Evolutionary conservation across 23 tunicate genomes (phyloP).

Genomic region (Trididemnum miniatum): DNA sequence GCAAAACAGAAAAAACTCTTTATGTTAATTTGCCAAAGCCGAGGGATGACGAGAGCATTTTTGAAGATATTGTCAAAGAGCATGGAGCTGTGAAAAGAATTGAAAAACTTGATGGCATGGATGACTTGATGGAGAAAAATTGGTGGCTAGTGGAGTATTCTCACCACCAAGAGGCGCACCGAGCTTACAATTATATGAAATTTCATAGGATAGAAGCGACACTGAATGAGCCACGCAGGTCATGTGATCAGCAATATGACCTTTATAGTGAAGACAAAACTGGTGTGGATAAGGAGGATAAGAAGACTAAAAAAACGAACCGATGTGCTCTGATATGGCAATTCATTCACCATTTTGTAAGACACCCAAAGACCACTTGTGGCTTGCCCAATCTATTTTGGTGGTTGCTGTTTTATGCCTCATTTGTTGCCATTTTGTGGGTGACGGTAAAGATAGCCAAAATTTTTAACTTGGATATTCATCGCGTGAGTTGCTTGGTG

Average conservation of each 20-base stretch:
- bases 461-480: slow-evolving; percentile 34
- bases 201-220: slow-evolving; percentile 12
- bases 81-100: slow-evolving; percentile 24
- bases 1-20: background rate
- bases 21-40: background rate
- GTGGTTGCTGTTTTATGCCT: slow-evolving; percentile 51
- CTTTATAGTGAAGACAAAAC: too few relatives aligned
- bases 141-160: slow-evolving; percentile 38
- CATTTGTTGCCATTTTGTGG: slow-evolving; percentile 39
- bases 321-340: slow-evolving; percentile 4
- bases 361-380: slow-evolving; percentile 63
- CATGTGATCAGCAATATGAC: too few relatives aligned
- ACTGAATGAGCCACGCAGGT: background rate
- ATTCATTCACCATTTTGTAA: slow-evolving; percentile 34
- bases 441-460: slow-evolving; percentile 41
- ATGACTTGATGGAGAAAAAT: background rate
- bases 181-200: slow-evolving; percentile 4
- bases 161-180: slow-evolving; percentile 7
- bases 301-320: background rate
- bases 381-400: slow-evolving; percentile 49
- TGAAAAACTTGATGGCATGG: background rate
- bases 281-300: background rate
- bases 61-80: slow-evolving; percentile 18
- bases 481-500: slow-evolving; percentile 64
- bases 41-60: background rate